A percentile compares a stretch with the other conserved stretches of the same genome.
Conservation (phyloP, 2,797 vertebrate genomes). For the Tapirus indicus region DNA sequence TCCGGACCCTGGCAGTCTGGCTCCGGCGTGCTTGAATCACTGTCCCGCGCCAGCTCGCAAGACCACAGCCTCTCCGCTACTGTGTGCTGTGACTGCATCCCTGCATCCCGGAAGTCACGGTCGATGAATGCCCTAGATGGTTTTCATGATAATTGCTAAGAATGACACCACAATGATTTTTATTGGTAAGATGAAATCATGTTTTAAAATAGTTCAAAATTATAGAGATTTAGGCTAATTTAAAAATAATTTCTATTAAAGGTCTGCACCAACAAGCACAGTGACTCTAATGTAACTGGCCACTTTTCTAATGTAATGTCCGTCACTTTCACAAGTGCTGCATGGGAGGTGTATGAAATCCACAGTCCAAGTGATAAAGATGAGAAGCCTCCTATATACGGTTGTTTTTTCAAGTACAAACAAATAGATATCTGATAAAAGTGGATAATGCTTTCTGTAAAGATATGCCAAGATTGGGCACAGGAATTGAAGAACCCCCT, state of each 20-base stretch:
- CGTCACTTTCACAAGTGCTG: conserved; percentile 67
- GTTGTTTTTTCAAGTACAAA: conserved; percentile 72
- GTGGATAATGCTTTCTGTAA: conserved; percentile 10
- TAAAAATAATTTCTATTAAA: conserved; percentile 57
- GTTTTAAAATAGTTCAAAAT: conserved; percentile 62
- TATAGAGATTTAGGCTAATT: conserved; percentile 17
- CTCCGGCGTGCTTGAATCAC: not conserved
- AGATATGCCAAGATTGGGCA: conserved; percentile 2
- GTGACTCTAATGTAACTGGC: conserved; percentile 66
- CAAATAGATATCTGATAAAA: conserved; percentile 73
- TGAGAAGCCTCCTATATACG: conserved; percentile 78
- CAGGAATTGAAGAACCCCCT: conserved; percentile 4
- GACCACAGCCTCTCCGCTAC: not conserved
- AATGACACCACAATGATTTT: conserved; percentile 2
- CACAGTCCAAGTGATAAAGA: conserved; percentile 79
- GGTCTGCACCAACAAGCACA: not conserved
- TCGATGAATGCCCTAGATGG: not conserved
- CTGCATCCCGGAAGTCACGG: not conserved
- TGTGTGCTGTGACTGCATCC: fast-evolving
- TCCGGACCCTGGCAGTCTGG: not conserved
- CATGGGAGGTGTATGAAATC: conserved; percentile 77
- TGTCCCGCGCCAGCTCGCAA: fast-evolving
- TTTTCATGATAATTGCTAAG: not conserved
- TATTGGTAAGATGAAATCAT: conserved; percentile 41
- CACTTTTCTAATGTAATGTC: conserved; percentile 68